phyloP scores from a whole-genome alignment of 2,797 vertebrate genomes.

The Thunnus albacares region DNA sequence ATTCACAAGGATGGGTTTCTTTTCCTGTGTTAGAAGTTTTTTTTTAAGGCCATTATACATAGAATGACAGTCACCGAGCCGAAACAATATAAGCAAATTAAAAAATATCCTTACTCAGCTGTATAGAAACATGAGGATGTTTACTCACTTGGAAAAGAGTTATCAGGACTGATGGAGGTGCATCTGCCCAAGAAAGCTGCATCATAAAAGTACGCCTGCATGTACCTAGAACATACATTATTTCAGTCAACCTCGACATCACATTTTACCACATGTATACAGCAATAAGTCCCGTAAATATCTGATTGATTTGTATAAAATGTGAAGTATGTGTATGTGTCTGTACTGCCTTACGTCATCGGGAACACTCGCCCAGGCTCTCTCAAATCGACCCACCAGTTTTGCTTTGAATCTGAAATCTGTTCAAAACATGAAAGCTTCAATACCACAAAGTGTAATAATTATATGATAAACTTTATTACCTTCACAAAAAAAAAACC shows the following conservation, averaged over 20 bases:
- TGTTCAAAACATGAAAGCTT: constrained; percentile 53
- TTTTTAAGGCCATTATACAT: neutral
- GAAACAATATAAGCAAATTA: neutral
- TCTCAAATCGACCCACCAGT: constrained; percentile 83
- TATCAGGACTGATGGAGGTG: constrained; percentile 62
- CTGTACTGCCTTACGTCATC: constrained; percentile 67
- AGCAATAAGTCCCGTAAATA: neutral
- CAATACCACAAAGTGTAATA: neutral
- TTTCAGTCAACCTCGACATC: constrained; percentile 20
- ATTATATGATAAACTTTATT: neutral
- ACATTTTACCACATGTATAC: neutral
- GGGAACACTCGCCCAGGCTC: constrained; percentile 59
- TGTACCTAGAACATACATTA: constrained; percentile 62
- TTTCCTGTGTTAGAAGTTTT: neutral
- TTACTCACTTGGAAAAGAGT: constrained; percentile 66
- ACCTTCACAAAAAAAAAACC: neutral
- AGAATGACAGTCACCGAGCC: no score
- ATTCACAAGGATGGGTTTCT: neutral
- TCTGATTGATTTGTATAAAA: neutral
- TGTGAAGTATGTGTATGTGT: neutral
- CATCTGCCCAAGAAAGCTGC: constrained; percentile 72
- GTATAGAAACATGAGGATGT: neutral
- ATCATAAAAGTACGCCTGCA: constrained; percentile 53
- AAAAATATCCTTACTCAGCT: neutral
- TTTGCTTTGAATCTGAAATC: constrained; percentile 44